Percentiles rank a stretch among this genome's conserved stretches.
These are phyloP conservation scores for Cantharis flavilabris DNA, from an alignment of 2,888 invertebrate genomes.

Conservation along the genomic window DNA sequence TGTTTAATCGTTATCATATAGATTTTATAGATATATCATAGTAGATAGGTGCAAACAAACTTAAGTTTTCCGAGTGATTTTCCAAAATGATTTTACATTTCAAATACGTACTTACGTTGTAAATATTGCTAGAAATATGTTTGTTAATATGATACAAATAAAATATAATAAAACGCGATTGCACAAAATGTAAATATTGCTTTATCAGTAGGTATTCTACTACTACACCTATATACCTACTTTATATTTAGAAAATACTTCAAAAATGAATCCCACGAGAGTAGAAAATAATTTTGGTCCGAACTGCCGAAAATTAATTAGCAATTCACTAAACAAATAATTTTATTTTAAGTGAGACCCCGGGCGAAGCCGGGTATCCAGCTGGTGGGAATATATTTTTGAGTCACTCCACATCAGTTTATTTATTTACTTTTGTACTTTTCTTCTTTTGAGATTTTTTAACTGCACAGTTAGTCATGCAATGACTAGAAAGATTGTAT, in stretches of 20 bases:
- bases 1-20: no score
- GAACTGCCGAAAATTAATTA: no score
- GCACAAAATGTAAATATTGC: not conserved
- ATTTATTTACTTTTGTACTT: not conserved
- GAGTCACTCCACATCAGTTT: not conserved
- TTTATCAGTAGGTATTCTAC: not conserved
- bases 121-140: not conserved
- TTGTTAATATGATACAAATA: not conserved
- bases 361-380: no score
- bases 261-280: no score
- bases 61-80: no score
- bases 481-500: not conserved
- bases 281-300: no score
- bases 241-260: not conserved
- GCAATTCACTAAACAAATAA: no score
- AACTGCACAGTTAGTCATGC: not conserved
- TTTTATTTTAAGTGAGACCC: no score
- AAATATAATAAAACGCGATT: not conserved
- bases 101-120: not conserved
- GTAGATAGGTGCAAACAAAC: no score
- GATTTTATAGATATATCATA: no score
- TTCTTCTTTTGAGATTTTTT: not conserved
- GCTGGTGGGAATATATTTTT: not conserved
- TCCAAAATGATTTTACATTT: no score
- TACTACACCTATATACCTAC: no score